These are phyloP conservation scores for Chalcis sispes DNA, from an alignment of 2,888 invertebrate genomes.

Conservation along the genomic window DNA sequence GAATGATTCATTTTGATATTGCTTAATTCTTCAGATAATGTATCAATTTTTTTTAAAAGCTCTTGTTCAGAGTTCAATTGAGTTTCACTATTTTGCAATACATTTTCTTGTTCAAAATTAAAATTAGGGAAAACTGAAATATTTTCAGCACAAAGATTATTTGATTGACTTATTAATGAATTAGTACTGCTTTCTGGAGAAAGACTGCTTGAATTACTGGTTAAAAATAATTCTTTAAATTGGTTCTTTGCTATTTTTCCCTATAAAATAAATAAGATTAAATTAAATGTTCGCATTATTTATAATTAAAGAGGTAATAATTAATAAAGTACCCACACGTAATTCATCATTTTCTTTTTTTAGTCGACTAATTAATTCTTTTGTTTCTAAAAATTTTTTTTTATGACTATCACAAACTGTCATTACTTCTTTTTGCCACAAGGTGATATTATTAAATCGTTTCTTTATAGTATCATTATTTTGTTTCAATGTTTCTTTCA, in stretches of 20 bases:
- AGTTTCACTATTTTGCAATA: slow-evolving; percentile 15
- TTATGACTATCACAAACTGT: slow-evolving; percentile 81
- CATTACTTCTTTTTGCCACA: slow-evolving; percentile 82
- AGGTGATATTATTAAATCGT: slow-evolving; percentile 80
- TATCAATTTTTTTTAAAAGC: slow-evolving; percentile 48
- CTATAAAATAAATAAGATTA: slow-evolving; percentile 21
- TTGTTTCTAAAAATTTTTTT: slow-evolving; percentile 83
- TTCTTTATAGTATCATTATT: slow-evolving; percentile 84
- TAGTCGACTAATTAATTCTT: slow-evolving; percentile 77
- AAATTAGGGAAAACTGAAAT: neutral
- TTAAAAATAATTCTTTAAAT: slow-evolving; percentile 5
- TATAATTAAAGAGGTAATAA: slow-evolving; percentile 1
- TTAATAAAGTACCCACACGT: slow-evolving; percentile 56
- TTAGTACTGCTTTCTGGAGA: slow-evolving; percentile 12
- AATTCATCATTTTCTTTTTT: slow-evolving; percentile 71
- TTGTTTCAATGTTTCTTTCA: slow-evolving; percentile 81
- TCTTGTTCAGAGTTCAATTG: slow-evolving; percentile 35
- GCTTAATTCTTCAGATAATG: slow-evolving; percentile 49
- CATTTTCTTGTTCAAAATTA: slow-evolving; percentile 1
- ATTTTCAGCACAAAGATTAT: slow-evolving; percentile 19
- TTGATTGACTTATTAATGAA: slow-evolving; percentile 23
- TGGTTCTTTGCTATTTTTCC: slow-evolving; percentile 31
- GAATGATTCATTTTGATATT: slow-evolving; percentile 22
- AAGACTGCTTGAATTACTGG: neutral
- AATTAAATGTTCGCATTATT: slow-evolving; percentile 11